Conservation (phyloP, 1,140 invertebrate species). For the Parapsyche elsis region DNA sequence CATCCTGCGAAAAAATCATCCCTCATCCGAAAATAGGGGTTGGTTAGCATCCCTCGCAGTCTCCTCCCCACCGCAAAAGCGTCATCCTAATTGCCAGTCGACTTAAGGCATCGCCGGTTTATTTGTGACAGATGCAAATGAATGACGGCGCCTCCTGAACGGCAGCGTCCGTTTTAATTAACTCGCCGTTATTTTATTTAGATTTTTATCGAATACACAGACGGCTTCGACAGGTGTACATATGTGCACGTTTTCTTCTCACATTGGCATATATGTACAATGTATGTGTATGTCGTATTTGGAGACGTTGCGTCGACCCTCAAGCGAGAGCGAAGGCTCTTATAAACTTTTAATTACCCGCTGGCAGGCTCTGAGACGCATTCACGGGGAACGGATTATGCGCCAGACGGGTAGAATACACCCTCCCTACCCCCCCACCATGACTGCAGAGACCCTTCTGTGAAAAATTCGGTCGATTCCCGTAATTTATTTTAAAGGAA, state of each 20-base stretch:
- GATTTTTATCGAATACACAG: neutral
- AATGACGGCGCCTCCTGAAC: slow-evolving; percentile 26
- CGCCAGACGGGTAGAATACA: slow-evolving; percentile 8
- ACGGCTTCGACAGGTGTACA: neutral
- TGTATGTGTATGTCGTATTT: neutral
- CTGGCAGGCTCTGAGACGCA: slow-evolving; percentile 37
- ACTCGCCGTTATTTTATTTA: neutral
- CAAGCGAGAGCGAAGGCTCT: slow-evolving; percentile 35
- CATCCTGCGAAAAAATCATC: slow-evolving; percentile 39
- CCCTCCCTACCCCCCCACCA: no score
- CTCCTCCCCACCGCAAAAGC: neutral
- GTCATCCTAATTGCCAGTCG: slow-evolving; percentile 14
- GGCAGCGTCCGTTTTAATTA: slow-evolving; percentile 36
- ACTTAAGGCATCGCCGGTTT: slow-evolving; percentile 16
- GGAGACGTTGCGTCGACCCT: slow-evolving; percentile 29
- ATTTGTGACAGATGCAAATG: slow-evolving; percentile 47
- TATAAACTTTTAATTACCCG: slow-evolving; percentile 57
- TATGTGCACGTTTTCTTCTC: neutral
- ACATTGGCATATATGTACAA: neutral
- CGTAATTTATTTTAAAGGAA: neutral
- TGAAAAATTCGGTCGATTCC: neutral
- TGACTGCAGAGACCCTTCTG: neutral
- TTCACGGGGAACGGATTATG: slow-evolving; percentile 44
- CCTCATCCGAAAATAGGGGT: neutral
- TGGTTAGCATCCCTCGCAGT: neutral